Evolutionary conservation across 2,888 invertebrate species (phyloP), one percentile per base, ranked within the genome.

Genomic region (Pseudococcus longispinus): DNA sequence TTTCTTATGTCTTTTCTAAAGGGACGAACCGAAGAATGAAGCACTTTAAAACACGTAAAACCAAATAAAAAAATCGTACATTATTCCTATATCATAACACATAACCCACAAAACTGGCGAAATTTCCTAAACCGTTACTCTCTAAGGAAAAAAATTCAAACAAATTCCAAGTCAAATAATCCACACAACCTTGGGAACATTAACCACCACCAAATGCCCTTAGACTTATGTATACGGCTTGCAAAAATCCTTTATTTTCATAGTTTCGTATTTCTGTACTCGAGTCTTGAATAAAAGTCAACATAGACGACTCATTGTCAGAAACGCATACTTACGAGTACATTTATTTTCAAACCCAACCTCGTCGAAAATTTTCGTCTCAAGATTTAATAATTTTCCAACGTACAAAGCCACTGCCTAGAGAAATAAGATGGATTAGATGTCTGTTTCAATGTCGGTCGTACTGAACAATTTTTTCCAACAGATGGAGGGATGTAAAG

Each of bases 341-440:
- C 8, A 26, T 65, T 65, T 65, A 65, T 65, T 26, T 26, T 26
- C 5, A 65, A 70, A 29, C 29, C 4, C 29, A 70, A 29, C 29
- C 29, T 70, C 29, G 5, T 29, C 15, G 29, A 29, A 70, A 60
- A 60, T 60, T 60, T 20, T 23, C 29, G 18, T 70, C 29, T 70
- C 70, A 70, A 70, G 29, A 29, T 70, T 29, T 70, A 70, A 70
- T 70, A 29, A 70, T 70, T 60, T 60, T 9, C 23, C 23, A 23
- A 60, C 60, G 60, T 60, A 60, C 20, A 60, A 60, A 60, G 20
- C 60, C 23, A 29, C 29, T 3, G 70, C 70, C 70, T 70, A 15
- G 70, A 70, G 29, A 70, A 70, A 70, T 29, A 70, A 70, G 29
- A 70, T 70, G 70, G 70, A 70, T 70, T 70, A 70, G 18, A 29